These are phyloP conservation scores for Gastrophryne carolinensis DNA, from an alignment of 2,797 vertebrate genomes.

Conservation along the genomic window DNA sequence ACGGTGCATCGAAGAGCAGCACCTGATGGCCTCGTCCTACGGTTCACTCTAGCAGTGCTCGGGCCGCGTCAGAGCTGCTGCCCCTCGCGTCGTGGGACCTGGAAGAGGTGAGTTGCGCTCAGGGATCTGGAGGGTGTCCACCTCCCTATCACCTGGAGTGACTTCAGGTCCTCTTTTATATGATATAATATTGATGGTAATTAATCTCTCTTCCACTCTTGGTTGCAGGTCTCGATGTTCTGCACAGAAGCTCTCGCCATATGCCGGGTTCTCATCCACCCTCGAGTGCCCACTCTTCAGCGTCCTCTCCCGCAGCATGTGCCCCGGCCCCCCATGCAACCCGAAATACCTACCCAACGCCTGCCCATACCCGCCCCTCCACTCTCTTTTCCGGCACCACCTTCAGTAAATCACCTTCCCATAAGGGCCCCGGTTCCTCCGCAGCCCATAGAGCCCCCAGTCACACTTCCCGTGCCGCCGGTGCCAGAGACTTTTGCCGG, in stretches of 20 bases:
- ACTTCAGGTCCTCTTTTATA: too few relatives aligned
- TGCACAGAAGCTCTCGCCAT: conserved; percentile 80
- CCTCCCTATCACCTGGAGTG: too few relatives aligned
- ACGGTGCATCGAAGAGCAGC: too few relatives aligned
- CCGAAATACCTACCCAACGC: conserved; percentile 46
- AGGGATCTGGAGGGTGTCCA: too few relatives aligned
- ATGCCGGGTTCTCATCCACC: conserved; percentile 81
- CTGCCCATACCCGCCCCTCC: conserved; percentile 60
- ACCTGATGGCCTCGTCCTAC: too few relatives aligned
- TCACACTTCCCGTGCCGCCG: not conserved
- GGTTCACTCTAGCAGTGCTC: too few relatives aligned
- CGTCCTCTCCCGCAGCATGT: conserved; percentile 41
- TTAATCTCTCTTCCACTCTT: not conserved
- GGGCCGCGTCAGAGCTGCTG: too few relatives aligned
- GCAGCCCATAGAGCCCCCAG: not conserved
- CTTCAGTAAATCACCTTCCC: conserved; percentile 8
- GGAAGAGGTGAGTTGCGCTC: too few relatives aligned
- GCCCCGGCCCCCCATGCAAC: conserved; percentile 20
- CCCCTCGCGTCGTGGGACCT: too few relatives aligned
- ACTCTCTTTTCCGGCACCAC: not conserved
- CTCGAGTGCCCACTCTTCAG: conserved; percentile 74
- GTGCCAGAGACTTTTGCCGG: conserved; percentile 58
- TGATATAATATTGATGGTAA: too few relatives aligned
- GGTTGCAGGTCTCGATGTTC: conserved; percentile 80
- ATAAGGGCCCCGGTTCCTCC: conserved; percentile 22